phyloP scores from a whole-genome alignment of 2,113 vertebrate species.

The Deroptyus accipitrinus region DNA sequence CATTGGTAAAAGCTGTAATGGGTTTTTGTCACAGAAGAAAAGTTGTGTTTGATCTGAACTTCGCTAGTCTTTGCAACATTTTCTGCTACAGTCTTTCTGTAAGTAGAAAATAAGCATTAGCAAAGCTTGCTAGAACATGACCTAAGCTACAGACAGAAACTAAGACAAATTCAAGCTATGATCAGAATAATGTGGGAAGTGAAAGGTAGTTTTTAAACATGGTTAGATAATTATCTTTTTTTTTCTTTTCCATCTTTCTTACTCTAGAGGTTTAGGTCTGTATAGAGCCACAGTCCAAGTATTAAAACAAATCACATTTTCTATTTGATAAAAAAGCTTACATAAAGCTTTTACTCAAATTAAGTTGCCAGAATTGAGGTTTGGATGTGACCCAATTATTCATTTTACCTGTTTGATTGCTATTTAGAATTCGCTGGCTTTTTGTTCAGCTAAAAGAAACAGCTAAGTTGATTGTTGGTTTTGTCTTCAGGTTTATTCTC shows the following conservation, averaged over 20 bases:
- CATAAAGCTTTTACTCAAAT: conserved; percentile 3
- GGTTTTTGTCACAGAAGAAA: neutral
- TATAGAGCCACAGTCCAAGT: neutral
- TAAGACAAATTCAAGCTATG: neutral
- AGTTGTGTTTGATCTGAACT: neutral
- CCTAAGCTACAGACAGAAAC: neutral
- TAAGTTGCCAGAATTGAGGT: neutral
- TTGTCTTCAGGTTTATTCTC: neutral
- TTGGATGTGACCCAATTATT: neutral
- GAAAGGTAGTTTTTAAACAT: neutral
- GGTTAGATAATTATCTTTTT: neutral
- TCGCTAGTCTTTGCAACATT: neutral
- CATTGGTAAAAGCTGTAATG: neutral
- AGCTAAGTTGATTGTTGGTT: neutral
- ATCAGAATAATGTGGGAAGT: neutral
- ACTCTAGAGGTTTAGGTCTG: neutral
- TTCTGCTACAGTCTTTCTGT: neutral
- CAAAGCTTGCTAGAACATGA: neutral
- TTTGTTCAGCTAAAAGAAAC: neutral
- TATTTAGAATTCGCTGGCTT: neutral
- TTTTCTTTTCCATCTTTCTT: neutral
- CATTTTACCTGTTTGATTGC: neutral
- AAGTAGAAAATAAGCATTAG: neutral
- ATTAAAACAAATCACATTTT: neutral
- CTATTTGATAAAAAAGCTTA: neutral